Evolutionary conservation across 2,113 vertebrate species (phyloP), one percentile per base, ranked within the genome.

Genomic region (Pimephales promelas): DNA sequence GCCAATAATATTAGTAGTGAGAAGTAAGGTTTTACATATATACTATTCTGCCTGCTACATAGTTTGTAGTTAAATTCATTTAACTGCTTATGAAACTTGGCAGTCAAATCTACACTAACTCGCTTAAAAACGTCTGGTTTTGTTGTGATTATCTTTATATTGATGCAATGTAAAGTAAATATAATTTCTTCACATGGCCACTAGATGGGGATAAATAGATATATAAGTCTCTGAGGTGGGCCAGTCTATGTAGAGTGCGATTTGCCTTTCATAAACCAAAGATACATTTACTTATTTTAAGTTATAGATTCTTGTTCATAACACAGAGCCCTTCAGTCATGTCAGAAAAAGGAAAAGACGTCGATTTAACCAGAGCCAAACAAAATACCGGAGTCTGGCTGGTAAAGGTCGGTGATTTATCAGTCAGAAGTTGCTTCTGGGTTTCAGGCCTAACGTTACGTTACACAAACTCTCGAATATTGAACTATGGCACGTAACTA

Each of bases 311-410:
- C 43, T 10, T 24, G 31, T 40, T 59, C 0, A 57, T 18, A 20
- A 45, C 7, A 62, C 4, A 61, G 24, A 45, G 8, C 3, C 8
- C 18, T 28, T 28, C 14, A 24, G 71, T 24, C 31, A 97, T 98
- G 96, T 95, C 96, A 3, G 97, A 98, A 47, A 97, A 96, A 85
- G 95, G 95, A 56, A 62, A 56, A 84, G 97, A 99, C n/a, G 93
- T 99, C 6, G 98, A 99, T 86, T 92, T 99, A 89, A 98, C 96
- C 0, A 97, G 97, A 34, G 97, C 96, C 84, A 98, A 98, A 70
- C 97, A 97, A 90, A 98, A 98, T 87, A 98, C 96, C 0, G 97
- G 97, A 8, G 96, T 99, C 79, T 99, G 97, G 98, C 93, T 99
- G 10, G 97, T 98, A 13, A 99, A 99, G 96, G 97, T 98, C 79